A percentile compares a stretch with the other conserved stretches of the same genome.
Conservation (phyloP, 2,797 vertebrate genomes). For the Clarias platycephalus region DNA sequence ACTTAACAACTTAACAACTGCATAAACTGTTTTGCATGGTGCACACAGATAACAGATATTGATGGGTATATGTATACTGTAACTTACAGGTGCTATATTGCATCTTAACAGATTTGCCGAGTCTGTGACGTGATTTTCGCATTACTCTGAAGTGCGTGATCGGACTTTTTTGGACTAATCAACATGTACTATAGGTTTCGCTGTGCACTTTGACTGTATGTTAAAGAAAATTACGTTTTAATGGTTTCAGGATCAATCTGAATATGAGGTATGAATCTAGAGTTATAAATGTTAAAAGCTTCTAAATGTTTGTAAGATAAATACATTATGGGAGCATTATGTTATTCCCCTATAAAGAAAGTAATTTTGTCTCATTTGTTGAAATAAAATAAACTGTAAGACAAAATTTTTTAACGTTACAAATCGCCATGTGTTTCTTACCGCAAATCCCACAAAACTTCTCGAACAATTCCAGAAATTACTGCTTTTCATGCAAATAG, state of each 20-base stretch:
- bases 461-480: not conserved
- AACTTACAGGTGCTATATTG: no score
- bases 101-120: not conserved
- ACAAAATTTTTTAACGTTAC: not conserved
- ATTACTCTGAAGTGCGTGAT: not conserved
- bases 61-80: no score
- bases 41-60: not conserved
- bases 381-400: not conserved
- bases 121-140: not conserved
- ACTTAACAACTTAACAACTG: not conserved
- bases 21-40: not conserved
- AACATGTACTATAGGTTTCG: no score
- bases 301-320: not conserved
- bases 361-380: not conserved
- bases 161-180: no score
- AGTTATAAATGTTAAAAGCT: not conserved
- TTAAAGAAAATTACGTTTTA: no score
- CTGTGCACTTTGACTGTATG: no score
- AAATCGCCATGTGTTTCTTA: not conserved
- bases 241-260: no score
- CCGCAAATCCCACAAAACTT: no score
- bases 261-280: not conserved
- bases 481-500: not conserved
- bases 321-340: not conserved
- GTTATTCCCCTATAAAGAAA: not conserved